Conservation (phyloP, 2,888 invertebrate species). For the Erebia ligea region DNA sequence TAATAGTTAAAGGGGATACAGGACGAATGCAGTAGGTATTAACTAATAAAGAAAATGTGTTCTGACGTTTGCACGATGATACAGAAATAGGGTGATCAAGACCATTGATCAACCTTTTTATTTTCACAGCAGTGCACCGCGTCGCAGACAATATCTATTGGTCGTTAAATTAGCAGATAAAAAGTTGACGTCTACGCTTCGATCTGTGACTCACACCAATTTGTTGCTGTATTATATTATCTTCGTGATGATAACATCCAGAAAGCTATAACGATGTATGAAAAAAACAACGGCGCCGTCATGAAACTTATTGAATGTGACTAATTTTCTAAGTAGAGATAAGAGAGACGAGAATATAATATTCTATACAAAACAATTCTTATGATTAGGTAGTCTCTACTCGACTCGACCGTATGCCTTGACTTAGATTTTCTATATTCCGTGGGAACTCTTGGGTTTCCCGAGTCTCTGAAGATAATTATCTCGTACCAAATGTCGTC, state of each 20-base stretch:
- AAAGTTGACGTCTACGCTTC: constrained; percentile 59
- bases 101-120: constrained; percentile 25
- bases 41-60: constrained; percentile 3
- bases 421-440: no score
- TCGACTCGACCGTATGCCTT: no score
- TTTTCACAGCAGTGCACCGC: constrained; percentile 28
- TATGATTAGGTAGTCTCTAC: no score
- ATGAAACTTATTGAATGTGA: constrained; percentile 3
- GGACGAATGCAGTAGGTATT: no score
- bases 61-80: constrained; percentile 7
- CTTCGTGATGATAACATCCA: constrained; percentile 15
- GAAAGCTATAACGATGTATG: neutral
- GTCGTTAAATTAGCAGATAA: constrained; percentile 66
- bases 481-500: no score
- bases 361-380: neutral
- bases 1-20: no score
- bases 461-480: no score
- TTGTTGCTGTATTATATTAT: constrained; percentile 34
- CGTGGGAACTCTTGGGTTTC: no score
- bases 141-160: constrained; percentile 60
- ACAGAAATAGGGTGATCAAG: constrained; percentile 27
- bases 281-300: no score
- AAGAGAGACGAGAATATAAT: neutral
- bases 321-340: constrained; percentile 6
- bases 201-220: constrained; percentile 58